Base-by-base conservation (phyloP, 2,888 invertebrate species). In the Belgica antarctica region DNA sequence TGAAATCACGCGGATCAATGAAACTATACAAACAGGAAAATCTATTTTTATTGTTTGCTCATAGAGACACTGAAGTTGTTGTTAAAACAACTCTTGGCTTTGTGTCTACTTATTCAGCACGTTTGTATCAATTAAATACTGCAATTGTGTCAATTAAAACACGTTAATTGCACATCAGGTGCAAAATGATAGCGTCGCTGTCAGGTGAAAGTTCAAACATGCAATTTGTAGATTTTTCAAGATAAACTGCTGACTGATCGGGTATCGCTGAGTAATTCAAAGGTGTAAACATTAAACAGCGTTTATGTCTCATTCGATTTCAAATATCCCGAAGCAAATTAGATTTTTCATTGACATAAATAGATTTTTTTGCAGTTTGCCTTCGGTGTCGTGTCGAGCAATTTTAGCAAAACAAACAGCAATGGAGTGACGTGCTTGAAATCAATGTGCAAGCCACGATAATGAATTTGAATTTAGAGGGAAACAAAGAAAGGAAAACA, bases 381-480 rank as follows among this genome's bases (percentile, higher is more conserved):
- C n/a, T n/a, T n/a, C n/a, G n/a, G n/a, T n/a, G n/a, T n/a, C n/a
- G n/a, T n/a, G n/a, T n/a, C n/a, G n/a, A n/a, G n/a, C n/a, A n/a
- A n/a, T n/a, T n/a, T n/a, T n/a, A n/a, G n/a, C n/a, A n/a, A n/a
- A n/a, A n/a, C n/a, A n/a, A n/a, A n/a, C n/a, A n/a, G n/a, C n/a
- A n/a, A n/a, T n/a, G n/a, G n/a, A 31, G 31, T 31, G 31, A 31
- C 31, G 31, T 31, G 31, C 10, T 31, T 10, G 10, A 31, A 31
- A 7, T 31, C 31, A 31, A 31, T 31, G 31, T 31, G 4, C 31
- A 31, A 31, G 31, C 31, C 46, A 15, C 46, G 46, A 46, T 46
- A 46, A 46, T 46, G 46, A 46, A 46, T 46, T 34, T 46, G 46
- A 46, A 46, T 31, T 31, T 31, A 4, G 31, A 31, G 31, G 31